A percentile compares a stretch with the other conserved stretches of the same genome.
Evolutionary conservation across 2,888 invertebrate species (phyloP).

Genomic region (Cyrtodaria siliqua): DNA sequence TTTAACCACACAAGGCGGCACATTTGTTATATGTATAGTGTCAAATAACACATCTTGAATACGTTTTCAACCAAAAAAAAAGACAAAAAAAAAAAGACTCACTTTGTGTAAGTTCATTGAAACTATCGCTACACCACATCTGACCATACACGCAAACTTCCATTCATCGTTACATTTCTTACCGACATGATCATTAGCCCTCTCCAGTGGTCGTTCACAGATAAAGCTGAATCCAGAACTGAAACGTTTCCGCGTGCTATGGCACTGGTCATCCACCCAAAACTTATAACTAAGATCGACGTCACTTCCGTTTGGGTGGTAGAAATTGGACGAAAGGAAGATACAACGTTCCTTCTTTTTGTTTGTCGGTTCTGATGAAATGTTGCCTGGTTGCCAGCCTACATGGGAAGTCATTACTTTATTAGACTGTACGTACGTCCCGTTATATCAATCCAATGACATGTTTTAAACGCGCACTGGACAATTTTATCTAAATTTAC

Average conservation of each 20-base stretch:
- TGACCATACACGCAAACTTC: not conserved
- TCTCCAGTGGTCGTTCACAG: conserved; percentile 85
- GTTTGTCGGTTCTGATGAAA: conserved; percentile 56
- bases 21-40: too few relatives aligned
- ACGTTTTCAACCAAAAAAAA: too few relatives aligned
- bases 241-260: conserved; percentile 37
- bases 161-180: not conserved
- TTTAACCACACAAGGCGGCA: too few relatives aligned
- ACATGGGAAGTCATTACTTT: too few relatives aligned
- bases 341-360: conserved; percentile 67
- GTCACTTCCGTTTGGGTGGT: conserved; percentile 42
- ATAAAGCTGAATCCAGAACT: conserved; percentile 85
- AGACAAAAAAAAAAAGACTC: too few relatives aligned
- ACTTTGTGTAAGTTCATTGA: too few relatives aligned
- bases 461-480: too few relatives aligned
- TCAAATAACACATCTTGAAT: too few relatives aligned
- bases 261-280: conserved; percentile 86
- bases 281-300: conserved; percentile 74
- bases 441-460: too few relatives aligned
- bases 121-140: not conserved
- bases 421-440: too few relatives aligned
- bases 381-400: conserved; percentile 65
- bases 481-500: too few relatives aligned
- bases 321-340: conserved; percentile 58
- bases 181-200: too few relatives aligned